Percentiles rank a stretch among this genome's conserved stretches.
Conservation (phyloP, 2,797 vertebrate genomes). For the Melanotaenia boesemani region DNA sequence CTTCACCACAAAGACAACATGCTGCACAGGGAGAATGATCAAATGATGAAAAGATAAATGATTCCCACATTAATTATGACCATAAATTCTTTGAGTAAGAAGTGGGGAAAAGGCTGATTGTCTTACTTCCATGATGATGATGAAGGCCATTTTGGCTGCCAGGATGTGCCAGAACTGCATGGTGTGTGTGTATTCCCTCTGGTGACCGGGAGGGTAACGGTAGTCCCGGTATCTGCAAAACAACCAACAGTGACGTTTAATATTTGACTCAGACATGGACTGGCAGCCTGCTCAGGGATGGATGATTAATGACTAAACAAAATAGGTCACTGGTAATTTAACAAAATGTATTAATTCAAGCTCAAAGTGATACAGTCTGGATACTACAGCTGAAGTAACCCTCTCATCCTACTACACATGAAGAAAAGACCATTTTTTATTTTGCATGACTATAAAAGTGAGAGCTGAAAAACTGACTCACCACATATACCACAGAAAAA, state of each 20-base stretch:
- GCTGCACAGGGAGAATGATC: slow-evolving; percentile 73
- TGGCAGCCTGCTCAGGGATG: no score
- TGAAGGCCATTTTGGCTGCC: slow-evolving; percentile 87
- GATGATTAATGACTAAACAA: background rate
- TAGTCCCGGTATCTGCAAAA: slow-evolving; percentile 84
- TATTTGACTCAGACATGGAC: background rate
- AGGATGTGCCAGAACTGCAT: slow-evolving; percentile 89
- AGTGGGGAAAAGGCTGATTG: background rate
- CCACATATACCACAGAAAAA: background rate
- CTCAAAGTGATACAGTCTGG: background rate
- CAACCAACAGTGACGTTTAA: slow-evolving; percentile 4
- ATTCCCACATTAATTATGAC: background rate
- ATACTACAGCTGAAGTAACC: background rate
- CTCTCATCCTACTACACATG: background rate
- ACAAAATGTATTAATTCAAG: no score
- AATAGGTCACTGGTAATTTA: background rate
- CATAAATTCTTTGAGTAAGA: background rate
- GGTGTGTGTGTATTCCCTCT: slow-evolving; percentile 73
- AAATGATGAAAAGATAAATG: background rate
- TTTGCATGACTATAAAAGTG: background rate
- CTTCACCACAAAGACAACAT: slow-evolving; percentile 93
- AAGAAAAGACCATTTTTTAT: background rate
- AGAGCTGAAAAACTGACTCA: background rate
- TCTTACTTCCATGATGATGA: slow-evolving; percentile 86
- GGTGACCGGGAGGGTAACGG: slow-evolving; percentile 83